Evolutionary conservation across 2,113 vertebrate genomes (phyloP).

Genomic region (Ia io): DNA sequence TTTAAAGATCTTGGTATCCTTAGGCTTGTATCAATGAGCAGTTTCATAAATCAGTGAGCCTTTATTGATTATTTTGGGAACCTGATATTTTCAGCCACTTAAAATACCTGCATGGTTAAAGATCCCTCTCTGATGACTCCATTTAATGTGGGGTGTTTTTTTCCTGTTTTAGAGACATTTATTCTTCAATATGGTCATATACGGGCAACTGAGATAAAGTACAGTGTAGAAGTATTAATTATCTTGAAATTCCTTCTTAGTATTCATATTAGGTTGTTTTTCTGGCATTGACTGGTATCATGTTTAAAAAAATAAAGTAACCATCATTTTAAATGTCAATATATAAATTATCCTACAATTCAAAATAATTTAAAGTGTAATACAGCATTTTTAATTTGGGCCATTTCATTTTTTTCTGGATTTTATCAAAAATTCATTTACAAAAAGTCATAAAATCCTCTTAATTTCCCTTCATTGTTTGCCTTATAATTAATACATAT

Average conservation of each 20-base stretch:
- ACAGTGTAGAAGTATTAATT: not conserved
- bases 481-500: not conserved
- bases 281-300: not conserved
- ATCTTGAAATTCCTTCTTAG: not conserved
- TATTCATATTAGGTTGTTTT: not conserved
- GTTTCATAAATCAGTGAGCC: not conserved
- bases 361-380: not conserved
- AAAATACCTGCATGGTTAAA: not conserved
- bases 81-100: conserved; percentile 22
- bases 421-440: not conserved
- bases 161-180: not conserved
- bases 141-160: not conserved
- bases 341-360: not conserved
- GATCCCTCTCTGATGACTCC: not conserved
- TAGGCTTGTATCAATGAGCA: not conserved
- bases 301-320: not conserved
- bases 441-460: not conserved
- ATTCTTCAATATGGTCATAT: not conserved
- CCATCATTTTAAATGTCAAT: not conserved
- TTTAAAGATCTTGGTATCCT: not conserved
- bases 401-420: not conserved
- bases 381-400: not conserved
- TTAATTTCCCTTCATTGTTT: not conserved
- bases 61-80: not conserved
- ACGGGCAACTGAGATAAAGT: not conserved